Conservation (phyloP, 1,140 invertebrate genomes). For the Tribolium castaneum region DNA sequence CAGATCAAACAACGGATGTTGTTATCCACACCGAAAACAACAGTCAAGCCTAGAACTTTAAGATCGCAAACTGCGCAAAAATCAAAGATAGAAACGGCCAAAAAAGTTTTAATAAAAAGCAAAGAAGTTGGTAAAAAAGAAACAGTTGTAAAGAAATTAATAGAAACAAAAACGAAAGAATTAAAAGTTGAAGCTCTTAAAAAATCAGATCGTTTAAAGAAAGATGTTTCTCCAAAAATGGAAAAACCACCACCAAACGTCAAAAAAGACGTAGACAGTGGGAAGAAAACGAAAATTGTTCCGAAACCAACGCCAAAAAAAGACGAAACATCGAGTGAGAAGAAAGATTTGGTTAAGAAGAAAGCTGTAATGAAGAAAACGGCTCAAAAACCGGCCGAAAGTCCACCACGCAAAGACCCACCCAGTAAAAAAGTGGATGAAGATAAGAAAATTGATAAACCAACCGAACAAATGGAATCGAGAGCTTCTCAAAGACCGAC, state of each 20-base stretch:
- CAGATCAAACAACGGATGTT: constrained; percentile 56
- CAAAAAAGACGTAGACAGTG: not conserved
- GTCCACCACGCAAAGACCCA: not conserved
- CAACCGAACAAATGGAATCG: constrained; percentile 17
- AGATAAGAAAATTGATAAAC: not conserved
- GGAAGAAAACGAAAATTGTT: not conserved
- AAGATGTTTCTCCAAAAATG: not conserved
- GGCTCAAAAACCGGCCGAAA: not conserved
- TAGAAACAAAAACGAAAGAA: not conserved
- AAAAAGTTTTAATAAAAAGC: constrained; percentile 3
- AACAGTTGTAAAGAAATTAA: not conserved
- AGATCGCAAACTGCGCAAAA: constrained; percentile 54
- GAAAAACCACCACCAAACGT: not conserved
- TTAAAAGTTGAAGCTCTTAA: not conserved
- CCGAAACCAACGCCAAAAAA: not conserved
- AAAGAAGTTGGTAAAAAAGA: constrained; percentile 17
- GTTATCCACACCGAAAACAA: constrained; percentile 41
- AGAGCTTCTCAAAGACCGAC: constrained; percentile 65
- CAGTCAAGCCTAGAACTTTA: constrained; percentile 51
- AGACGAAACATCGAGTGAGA: not conserved
- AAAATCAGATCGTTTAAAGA: not conserved
- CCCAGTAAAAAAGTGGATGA: not conserved
- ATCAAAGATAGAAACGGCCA: constrained; percentile 8
- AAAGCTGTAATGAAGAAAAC: constrained; percentile 26
- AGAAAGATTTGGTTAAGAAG: not conserved